Conservation (phyloP, 2,888 invertebrate species). For the Chromoteleia sp. region DNA sequence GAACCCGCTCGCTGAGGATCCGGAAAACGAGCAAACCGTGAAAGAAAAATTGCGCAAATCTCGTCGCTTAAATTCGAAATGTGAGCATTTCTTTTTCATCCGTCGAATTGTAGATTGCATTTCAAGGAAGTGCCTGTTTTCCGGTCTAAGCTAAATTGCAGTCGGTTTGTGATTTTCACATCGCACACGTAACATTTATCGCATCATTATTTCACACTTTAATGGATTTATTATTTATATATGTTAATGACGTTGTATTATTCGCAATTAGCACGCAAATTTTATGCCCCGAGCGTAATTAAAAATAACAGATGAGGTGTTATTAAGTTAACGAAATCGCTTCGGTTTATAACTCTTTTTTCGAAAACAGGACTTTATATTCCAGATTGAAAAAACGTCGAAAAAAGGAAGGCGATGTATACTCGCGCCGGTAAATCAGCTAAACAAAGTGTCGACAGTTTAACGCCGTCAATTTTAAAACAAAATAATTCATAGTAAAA, state of each 20-base stretch:
- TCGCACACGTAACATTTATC: conserved; percentile 66
- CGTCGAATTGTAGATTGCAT: conserved; percentile 39
- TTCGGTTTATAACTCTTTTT: too few species aligned
- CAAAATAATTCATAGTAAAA: conserved; percentile 25
- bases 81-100: conserved; percentile 37
- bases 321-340: neutral
- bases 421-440: neutral
- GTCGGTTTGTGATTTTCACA: conserved; percentile 58
- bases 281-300: conserved; percentile 16
- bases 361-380: too few species aligned
- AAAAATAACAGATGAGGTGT: neutral
- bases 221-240: conserved; percentile 66
- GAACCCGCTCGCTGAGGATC: too few species aligned
- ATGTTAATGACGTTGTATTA: conserved; percentile 32
- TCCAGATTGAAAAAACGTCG: too few species aligned
- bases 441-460: conserved; percentile 13
- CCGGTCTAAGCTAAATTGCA: conserved; percentile 58
- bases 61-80: neutral
- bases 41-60: conserved; percentile 6
- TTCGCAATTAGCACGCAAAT: conserved; percentile 29
- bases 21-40: neutral
- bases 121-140: conserved; percentile 63
- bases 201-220: conserved; percentile 68
- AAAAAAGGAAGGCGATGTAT: neutral
- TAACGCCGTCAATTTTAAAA: conserved; percentile 23